A percentile compares a stretch with the other conserved stretches of the same genome.
phyloP scores from a whole-genome alignment of 2,797 vertebrate genomes.

The Leuciscus waleckii region DNA sequence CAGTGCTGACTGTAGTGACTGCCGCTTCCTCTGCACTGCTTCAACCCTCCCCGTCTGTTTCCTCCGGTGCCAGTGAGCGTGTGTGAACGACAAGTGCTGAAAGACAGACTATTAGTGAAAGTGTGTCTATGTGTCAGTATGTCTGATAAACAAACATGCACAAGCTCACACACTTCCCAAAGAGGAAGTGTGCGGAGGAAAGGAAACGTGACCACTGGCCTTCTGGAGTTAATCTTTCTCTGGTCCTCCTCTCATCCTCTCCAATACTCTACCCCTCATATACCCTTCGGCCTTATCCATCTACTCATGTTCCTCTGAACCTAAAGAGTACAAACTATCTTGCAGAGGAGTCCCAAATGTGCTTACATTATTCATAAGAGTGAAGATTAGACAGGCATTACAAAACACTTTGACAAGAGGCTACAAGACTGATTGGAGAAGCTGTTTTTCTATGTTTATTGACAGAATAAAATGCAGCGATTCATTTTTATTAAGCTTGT shows the following conservation, averaged over 20 bases:
- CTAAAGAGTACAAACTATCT: conserved; percentile 17
- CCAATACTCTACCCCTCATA: conserved; percentile 13
- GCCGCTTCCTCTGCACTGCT: conserved; percentile 51
- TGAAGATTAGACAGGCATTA: conserved; percentile 3
- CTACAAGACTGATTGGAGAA: background rate
- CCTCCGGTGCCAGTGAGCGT: conserved; percentile 28
- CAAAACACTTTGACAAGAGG: conserved; percentile 2
- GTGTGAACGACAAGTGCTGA: conserved; percentile 53
- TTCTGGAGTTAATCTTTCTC: conserved; percentile 47
- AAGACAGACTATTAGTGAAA: conserved; percentile 48
- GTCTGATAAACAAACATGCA: conserved; percentile 50
- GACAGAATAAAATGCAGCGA: background rate
- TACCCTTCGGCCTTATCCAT: conserved; percentile 10
- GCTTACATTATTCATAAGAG: conserved; percentile 1
- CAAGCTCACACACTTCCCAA: conserved; percentile 1
- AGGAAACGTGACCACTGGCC: conserved; percentile 54
- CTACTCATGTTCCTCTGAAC: background rate
- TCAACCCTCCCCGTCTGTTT: conserved; percentile 41
- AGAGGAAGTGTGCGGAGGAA: conserved; percentile 53
- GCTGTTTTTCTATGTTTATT: background rate
- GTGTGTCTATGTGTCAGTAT: conserved; percentile 61
- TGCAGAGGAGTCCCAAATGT: conserved; percentile 14
- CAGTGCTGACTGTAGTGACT: conserved; percentile 52
- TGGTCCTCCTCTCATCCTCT: conserved; percentile 32
- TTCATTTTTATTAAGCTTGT: background rate